Evolutionary conservation across 2,797 vertebrate genomes (phyloP).

Genomic region (Paratrypauchen microcephalus): DNA sequence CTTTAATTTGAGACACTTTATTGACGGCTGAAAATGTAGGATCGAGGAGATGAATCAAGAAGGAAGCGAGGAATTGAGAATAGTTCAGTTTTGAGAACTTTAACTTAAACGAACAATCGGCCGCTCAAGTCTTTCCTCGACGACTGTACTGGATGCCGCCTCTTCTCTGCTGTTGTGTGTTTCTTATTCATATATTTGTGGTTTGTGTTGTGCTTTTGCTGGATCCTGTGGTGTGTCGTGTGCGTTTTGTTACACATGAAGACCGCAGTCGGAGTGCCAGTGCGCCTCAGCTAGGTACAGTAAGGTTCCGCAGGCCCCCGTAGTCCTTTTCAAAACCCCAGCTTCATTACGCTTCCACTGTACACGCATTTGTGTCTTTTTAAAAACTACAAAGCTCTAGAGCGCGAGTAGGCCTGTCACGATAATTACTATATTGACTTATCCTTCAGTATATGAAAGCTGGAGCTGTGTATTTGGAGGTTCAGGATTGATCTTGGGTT

Average conservation of each 20-base stretch:
- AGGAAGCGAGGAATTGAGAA: no score
- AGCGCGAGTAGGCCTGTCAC: slow-evolving; percentile 16
- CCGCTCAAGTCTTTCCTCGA: no score
- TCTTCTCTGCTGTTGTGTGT: slow-evolving; percentile 17
- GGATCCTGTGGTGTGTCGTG: slow-evolving; percentile 80
- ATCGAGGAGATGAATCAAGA: no score
- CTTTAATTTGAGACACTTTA: no score
- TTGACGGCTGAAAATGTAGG: no score
- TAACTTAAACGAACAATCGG: no score
- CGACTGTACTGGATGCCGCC: slow-evolving; percentile 14
- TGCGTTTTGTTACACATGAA: slow-evolving; percentile 86
- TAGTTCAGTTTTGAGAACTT: no score
- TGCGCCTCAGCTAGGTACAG: slow-evolving; percentile 93
- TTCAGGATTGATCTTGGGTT: no score
- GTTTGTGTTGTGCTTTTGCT: slow-evolving; percentile 80
- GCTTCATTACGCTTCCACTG: slow-evolving; percentile 30
- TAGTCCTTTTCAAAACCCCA: slow-evolving; percentile 47
- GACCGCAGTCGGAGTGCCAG: slow-evolving; percentile 95
- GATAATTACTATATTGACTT: no score
- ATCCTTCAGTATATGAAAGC: no score
- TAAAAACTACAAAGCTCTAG: background rate
- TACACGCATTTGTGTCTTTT: slow-evolving; percentile 11
- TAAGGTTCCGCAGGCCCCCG: slow-evolving; percentile 71
- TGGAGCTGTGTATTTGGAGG: no score
- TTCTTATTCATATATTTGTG: slow-evolving; percentile 67